Percentiles rank a stretch among this genome's conserved stretches.
phyloP scores from a whole-genome alignment of 2,797 vertebrate genomes.

The Austrolebias charrua region DNA sequence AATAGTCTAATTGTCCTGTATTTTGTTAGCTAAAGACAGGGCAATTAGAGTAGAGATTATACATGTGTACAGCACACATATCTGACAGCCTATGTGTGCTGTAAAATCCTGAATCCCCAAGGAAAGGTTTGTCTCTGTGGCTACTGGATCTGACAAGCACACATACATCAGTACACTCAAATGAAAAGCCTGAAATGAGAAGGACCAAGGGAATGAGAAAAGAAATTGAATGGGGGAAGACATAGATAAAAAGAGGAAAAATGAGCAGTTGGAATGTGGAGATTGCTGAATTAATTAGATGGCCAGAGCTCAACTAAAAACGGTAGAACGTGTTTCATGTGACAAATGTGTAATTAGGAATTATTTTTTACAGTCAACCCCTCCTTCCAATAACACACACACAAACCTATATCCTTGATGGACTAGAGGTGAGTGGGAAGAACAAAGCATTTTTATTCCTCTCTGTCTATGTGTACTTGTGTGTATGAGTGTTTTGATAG shows the following conservation, averaged over 20 bases:
- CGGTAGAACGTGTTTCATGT: constrained; percentile 79
- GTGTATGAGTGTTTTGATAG: constrained; percentile 45
- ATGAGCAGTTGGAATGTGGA: constrained; percentile 76
- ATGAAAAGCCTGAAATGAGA: constrained; percentile 67
- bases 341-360: constrained; percentile 85
- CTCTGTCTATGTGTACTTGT: constrained; percentile 40
- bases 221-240: constrained; percentile 62
- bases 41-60: too few species aligned
- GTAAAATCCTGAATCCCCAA: constrained; percentile 70
- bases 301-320: constrained; percentile 70
- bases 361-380: constrained; percentile 61
- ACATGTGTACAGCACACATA: too few species aligned
- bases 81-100: constrained; percentile 70
- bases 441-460: constrained; percentile 69
- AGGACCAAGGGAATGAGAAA: constrained; percentile 67
- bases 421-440: constrained; percentile 65
- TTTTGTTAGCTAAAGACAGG: too few species aligned
- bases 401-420: constrained; percentile 52
- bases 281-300: constrained; percentile 79
- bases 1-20: too few species aligned
- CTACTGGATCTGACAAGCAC: constrained; percentile 62
- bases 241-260: constrained; percentile 65
- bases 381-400: not conserved
- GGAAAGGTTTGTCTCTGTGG: constrained; percentile 60
- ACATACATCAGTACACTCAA: constrained; percentile 65